A percentile compares a stretch with the other conserved stretches of the same genome.
These are phyloP conservation scores for Musca vetustissima DNA, from an alignment of 1,140 invertebrate genomes.

Conservation along the genomic window DNA sequence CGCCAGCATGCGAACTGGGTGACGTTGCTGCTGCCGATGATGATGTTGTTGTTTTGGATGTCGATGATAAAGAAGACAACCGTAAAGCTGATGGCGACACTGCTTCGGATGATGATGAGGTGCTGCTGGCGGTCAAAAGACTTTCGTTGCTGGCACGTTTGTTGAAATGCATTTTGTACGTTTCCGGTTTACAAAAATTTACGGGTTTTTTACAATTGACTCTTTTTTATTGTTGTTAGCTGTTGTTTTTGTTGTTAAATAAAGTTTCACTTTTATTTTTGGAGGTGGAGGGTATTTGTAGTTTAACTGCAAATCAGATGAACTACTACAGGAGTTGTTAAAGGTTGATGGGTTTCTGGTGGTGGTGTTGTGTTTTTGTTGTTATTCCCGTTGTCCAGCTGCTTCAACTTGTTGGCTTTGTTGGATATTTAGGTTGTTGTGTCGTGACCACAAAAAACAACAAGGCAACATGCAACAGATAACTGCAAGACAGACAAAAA, in stretches of 20 bases:
- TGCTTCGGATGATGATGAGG: not conserved
- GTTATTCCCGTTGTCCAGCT: not conserved
- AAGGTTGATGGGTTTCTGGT: not conserved
- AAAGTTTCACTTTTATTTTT: slow-evolving; percentile 15
- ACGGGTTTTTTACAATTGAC: slow-evolving; percentile 1
- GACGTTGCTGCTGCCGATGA: slow-evolving; percentile 6
- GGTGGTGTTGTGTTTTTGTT: too few species aligned
- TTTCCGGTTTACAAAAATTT: slow-evolving; percentile 24
- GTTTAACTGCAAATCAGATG: not conserved
- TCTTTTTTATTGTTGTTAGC: too few species aligned
- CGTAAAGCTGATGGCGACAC: slow-evolving; percentile 2
- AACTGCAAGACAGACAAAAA: slow-evolving; percentile 1
- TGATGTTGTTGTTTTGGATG: not conserved
- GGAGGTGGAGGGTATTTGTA: not conserved
- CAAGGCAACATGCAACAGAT: not conserved
- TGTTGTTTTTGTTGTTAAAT: not conserved
- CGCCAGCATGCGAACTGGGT: not conserved
- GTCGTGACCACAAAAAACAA: slow-evolving; percentile 10
- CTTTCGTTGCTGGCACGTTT: slow-evolving; percentile 16
- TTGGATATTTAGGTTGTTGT: too few species aligned
- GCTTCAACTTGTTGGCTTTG: too few species aligned
- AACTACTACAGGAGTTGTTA: too few species aligned
- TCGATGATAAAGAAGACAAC: not conserved
- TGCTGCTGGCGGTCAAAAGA: not conserved
- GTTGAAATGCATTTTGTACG: slow-evolving; percentile 25